phyloP scores from a whole-genome alignment of 2,113 vertebrate species.

The Ophiodon elongatus region DNA sequence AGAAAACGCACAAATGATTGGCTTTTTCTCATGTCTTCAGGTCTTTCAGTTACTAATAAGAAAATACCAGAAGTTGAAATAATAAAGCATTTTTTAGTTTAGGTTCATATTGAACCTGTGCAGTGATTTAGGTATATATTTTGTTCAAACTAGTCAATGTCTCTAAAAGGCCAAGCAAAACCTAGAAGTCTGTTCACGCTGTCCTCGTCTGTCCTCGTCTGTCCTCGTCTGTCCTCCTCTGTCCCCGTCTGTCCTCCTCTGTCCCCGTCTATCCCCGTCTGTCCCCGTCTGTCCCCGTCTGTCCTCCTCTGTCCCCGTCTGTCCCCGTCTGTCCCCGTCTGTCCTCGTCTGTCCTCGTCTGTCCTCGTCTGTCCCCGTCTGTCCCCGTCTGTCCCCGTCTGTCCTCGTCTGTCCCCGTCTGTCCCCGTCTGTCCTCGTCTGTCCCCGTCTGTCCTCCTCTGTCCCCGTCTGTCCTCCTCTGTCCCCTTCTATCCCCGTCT shows the following conservation, averaged over 20 bases:
- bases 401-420: no score
- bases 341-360: no score
- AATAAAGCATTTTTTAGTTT: no score
- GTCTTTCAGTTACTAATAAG: not conserved
- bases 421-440: no score
- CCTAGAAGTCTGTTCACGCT: not conserved
- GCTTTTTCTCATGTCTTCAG: not conserved
- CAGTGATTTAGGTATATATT: no score
- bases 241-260: constrained; percentile 18
- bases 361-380: no score
- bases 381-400: no score
- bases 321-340: no score
- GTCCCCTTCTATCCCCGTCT: not conserved
- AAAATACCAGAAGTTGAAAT: not conserved
- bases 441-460: not conserved
- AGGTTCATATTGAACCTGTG: no score
- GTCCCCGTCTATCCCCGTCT: constrained; percentile 20
- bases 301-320: not conserved
- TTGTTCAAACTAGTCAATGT: not conserved
- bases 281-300: constrained; percentile 9
- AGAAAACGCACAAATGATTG: not conserved
- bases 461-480: no score
- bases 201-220: not conserved
- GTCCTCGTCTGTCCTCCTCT: constrained; percentile 18
- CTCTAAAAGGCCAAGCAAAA: not conserved